These are phyloP conservation scores for Aleadryas rufinucha DNA, from an alignment of 2,113 vertebrate species.

Conservation along the genomic window DNA sequence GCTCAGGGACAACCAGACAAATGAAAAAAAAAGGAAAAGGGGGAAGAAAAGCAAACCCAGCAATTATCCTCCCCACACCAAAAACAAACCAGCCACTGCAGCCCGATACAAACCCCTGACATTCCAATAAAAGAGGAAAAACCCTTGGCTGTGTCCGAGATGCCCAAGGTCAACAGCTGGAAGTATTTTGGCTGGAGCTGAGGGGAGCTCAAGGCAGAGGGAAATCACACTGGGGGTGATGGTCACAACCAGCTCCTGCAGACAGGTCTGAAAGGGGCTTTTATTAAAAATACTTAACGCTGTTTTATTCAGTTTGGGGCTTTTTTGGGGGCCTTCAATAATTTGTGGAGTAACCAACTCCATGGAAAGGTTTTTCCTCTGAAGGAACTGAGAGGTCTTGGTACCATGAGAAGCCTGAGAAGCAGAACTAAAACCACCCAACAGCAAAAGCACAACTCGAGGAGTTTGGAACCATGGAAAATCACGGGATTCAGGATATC, in stretches of 20 bases:
- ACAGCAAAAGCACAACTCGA: neutral
- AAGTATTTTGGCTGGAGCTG: neutral
- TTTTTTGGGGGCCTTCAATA: neutral
- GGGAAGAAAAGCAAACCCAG: neutral
- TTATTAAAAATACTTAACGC: neutral
- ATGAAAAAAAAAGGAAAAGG: neutral
- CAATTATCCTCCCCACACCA: neutral
- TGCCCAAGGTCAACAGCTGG: conserved; percentile 1
- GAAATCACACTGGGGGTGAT: neutral
- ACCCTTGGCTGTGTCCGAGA: neutral
- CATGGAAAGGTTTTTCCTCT: neutral
- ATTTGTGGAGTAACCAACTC: neutral
- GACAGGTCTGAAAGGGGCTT: neutral
- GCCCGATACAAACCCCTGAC: neutral
- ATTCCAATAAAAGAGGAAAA: neutral
- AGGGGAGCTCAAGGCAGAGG: neutral
- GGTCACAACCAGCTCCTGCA: neutral
- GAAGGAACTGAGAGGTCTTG: neutral
- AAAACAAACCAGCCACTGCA: neutral
- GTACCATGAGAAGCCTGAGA: neutral
- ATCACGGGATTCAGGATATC: fast-evolving
- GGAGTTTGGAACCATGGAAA: neutral
- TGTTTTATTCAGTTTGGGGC: neutral
- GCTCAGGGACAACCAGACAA: neutral
- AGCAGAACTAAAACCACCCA: neutral